These are phyloP conservation scores for Anarrhichthys ocellatus DNA, from an alignment of 2,113 vertebrate species.

Conservation along the genomic window DNA sequence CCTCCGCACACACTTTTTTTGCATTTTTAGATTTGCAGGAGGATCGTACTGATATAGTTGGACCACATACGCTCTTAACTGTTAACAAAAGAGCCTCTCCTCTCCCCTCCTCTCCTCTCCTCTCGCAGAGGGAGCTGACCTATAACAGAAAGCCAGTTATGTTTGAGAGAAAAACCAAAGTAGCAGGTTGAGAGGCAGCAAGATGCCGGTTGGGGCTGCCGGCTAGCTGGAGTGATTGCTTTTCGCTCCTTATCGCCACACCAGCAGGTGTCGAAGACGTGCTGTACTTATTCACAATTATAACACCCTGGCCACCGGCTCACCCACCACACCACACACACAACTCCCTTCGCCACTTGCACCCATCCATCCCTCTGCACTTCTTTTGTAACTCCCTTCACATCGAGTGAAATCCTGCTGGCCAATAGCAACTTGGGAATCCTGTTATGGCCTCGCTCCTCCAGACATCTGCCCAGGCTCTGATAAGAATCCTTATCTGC, in stretches of 20 bases:
- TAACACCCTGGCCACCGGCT: constrained; percentile 39
- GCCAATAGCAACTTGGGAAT: constrained; percentile 54
- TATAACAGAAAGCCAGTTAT: constrained; percentile 44
- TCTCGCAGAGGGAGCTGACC: constrained; percentile 39
- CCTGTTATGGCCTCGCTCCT: constrained; percentile 59
- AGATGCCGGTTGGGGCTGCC: constrained; percentile 46
- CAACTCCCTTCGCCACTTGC: constrained; percentile 1
- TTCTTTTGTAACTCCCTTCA: constrained; percentile 24
- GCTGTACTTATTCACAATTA: constrained; percentile 60
- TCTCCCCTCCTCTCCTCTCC: constrained; percentile 2
- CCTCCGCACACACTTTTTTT: constrained; percentile 7
- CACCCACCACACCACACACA: constrained; percentile 21
- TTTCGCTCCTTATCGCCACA: constrained; percentile 67
- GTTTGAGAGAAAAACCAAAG: constrained; percentile 45
- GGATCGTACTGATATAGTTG: background rate
- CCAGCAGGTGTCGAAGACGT: constrained; percentile 66
- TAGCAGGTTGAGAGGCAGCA: constrained; percentile 48
- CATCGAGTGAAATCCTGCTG: constrained; percentile 33
- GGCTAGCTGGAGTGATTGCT: constrained; percentile 64
- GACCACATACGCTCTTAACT: background rate
- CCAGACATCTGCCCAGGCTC: constrained; percentile 70
- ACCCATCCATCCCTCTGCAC: constrained; percentile 11
- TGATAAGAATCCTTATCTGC: constrained; percentile 76
- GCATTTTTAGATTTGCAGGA: constrained; percentile 26
- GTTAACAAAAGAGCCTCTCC: constrained; percentile 8